These are phyloP conservation scores for Drosophila vallismaia DNA, from an alignment of 2,888 invertebrate genomes.

Conservation along the genomic window DNA sequence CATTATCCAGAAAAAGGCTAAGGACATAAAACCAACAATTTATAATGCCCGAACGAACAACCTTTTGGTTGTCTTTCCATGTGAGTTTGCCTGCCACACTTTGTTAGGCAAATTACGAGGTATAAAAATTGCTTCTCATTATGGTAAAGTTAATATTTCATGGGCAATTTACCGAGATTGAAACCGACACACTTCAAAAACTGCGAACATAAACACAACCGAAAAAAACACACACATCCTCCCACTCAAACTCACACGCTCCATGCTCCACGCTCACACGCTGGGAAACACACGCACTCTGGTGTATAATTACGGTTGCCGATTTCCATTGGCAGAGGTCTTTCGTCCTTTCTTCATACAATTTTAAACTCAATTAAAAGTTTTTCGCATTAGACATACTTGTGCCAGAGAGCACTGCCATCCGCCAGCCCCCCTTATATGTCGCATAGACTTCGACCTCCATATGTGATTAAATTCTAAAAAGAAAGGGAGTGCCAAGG, in stretches of 20 bases:
- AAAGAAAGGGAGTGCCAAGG: not conserved
- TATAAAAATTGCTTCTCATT: constrained; percentile 79
- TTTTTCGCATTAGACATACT: constrained; percentile 77
- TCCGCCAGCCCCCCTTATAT: not conserved
- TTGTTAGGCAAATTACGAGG: constrained; percentile 71
- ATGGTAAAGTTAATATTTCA: constrained; percentile 80
- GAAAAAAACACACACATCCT: not conserved
- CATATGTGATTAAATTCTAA: constrained; percentile 18
- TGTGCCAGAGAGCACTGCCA: constrained; percentile 48
- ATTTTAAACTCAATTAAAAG: constrained; percentile 82
- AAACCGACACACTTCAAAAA: constrained; percentile 79
- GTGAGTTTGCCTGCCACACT: constrained; percentile 35
- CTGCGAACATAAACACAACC: constrained; percentile 46
- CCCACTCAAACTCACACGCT: constrained; percentile 13
- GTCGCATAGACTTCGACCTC: not conserved
- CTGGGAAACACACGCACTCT: constrained; percentile 5
- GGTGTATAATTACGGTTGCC: constrained; percentile 39
- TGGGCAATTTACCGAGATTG: constrained; percentile 81
- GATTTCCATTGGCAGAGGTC: constrained; percentile 23
- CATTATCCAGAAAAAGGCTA: constrained; percentile 20
- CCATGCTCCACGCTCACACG: too few species aligned
- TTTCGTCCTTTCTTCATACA: constrained; percentile 64
- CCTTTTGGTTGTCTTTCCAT: constrained; percentile 18
- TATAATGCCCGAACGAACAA: constrained; percentile 10
- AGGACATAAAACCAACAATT: constrained; percentile 38